Evolutionary conservation across 2,888 invertebrate species (phyloP).

Genomic region (Agriopis marginaria): DNA sequence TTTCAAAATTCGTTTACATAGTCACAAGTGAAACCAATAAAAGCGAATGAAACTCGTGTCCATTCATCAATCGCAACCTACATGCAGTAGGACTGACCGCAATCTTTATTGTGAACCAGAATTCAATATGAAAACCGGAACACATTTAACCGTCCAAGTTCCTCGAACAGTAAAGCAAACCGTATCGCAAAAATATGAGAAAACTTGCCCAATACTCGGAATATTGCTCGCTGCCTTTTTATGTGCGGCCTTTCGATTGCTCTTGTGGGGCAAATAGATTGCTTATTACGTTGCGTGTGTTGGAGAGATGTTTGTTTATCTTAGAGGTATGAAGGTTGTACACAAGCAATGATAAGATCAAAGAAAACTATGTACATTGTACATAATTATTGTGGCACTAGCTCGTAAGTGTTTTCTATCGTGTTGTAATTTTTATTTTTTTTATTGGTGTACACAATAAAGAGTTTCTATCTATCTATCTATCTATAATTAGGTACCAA

Average conservation of each 20-base stretch:
- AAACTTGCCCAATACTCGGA: conserved; percentile 65
- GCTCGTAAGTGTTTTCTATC: no score
- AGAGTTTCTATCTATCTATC: no score
- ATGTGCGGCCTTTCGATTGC: conserved; percentile 27
- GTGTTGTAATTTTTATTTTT: no score
- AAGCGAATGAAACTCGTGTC: no score
- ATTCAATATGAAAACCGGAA: conserved; percentile 23
- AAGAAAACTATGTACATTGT: background rate
- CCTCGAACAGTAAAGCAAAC: conserved; percentile 37
- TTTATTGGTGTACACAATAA: no score
- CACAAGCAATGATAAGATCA: background rate
- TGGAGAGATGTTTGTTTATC: conserved; percentile 7
- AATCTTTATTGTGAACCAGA: conserved; percentile 3
- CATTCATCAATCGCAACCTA: no score
- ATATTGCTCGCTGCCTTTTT: conserved; percentile 45
- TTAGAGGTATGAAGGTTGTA: background rate
- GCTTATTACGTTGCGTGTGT: conserved; percentile 20
- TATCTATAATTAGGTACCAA: no score
- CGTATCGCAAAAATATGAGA: conserved; percentile 67
- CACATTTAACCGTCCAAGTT: conserved; percentile 24
- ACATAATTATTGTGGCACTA: no score
- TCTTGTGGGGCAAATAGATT: conserved; percentile 25
- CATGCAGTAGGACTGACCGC: background rate
- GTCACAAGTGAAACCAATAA: no score
- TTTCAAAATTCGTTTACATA: no score